Evolutionary conservation across 2,888 invertebrate species (phyloP).

Genomic region (Lochmaea capreae): DNA sequence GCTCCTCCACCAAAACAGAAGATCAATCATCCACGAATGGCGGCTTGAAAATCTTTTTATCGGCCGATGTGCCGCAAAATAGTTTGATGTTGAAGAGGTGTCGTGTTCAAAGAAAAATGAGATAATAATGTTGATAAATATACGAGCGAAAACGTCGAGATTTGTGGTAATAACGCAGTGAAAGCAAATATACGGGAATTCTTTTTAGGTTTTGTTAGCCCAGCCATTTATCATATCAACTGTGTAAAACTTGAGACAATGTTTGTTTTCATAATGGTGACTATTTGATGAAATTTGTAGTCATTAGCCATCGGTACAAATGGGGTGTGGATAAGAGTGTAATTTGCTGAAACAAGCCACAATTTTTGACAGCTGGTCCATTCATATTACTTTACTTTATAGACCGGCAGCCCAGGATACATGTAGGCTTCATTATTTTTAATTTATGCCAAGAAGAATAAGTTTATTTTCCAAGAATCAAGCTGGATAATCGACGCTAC

Average conservation of each 20-base stretch:
- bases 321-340: not conserved
- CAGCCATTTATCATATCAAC: not conserved
- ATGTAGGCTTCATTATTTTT: no score
- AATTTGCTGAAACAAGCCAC: no score
- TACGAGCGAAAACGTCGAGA: conserved; percentile 5
- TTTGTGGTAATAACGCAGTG: conserved; percentile 17
- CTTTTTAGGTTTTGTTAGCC: not conserved
- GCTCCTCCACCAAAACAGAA: conserved; percentile 22
- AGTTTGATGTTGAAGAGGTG: conserved; percentile 46
- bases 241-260: not conserved
- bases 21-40: conserved; percentile 52
- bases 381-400: no score
- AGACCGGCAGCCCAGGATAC: no score
- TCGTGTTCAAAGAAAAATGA: conserved; percentile 44
- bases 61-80: conserved; percentile 36
- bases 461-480: no score
- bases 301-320: not conserved
- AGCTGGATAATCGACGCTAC: no score
- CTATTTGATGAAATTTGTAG: not conserved
- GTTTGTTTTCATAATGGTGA: not conserved
- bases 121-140: conserved; percentile 40
- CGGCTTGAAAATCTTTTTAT: conserved; percentile 49
- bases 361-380: no score
- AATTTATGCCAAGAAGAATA: no score
- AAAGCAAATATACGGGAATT: conserved; percentile 10